Evolutionary conservation across 1,140 invertebrate genomes (phyloP).

Genomic region (Drosophila murphyi): DNA sequence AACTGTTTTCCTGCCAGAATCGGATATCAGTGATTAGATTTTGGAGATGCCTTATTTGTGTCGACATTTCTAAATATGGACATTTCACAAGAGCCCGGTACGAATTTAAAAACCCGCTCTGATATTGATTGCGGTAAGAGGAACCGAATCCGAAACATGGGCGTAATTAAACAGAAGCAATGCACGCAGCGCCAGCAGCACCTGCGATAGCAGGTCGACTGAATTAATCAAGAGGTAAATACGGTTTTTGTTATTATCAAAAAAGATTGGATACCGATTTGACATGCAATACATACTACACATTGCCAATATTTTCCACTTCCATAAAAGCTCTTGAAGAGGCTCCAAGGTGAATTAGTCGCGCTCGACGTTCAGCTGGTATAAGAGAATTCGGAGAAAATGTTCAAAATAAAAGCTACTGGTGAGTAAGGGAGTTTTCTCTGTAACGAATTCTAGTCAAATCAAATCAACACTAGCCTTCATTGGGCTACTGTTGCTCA

Average conservation of each 20-base stretch:
- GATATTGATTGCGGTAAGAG: slow-evolving; percentile 12
- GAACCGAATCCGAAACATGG: slow-evolving; percentile 25
- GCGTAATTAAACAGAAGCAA: slow-evolving; percentile 52
- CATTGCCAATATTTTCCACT: slow-evolving; percentile 9
- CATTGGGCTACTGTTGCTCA: slow-evolving; percentile 21
- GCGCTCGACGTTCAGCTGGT: slow-evolving; percentile 42
- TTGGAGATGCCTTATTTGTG: slow-evolving; percentile 24
- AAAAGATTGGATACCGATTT: slow-evolving; percentile 73
- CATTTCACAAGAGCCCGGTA: background rate
- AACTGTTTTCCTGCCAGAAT: too few species aligned
- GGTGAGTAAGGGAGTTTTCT: slow-evolving; percentile 28
- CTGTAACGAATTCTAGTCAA: background rate
- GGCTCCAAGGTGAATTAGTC: slow-evolving; percentile 46
- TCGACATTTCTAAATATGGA: slow-evolving; percentile 11
- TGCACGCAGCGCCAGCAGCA: slow-evolving; percentile 4
- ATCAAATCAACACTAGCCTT: slow-evolving; percentile 4
- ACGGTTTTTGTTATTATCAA: slow-evolving; percentile 71
- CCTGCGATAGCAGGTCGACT: slow-evolving; percentile 40
- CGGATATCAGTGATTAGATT: background rate
- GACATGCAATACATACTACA: slow-evolving; percentile 12
- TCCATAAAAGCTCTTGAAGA: slow-evolving; percentile 54
- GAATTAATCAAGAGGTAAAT: slow-evolving; percentile 71
- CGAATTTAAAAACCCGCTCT: background rate
- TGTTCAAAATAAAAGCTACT: slow-evolving; percentile 15
- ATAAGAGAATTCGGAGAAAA: slow-evolving; percentile 10